phyloP scores from a whole-genome alignment of 2,888 invertebrate species.

The Limnephilus marmoratus region DNA sequence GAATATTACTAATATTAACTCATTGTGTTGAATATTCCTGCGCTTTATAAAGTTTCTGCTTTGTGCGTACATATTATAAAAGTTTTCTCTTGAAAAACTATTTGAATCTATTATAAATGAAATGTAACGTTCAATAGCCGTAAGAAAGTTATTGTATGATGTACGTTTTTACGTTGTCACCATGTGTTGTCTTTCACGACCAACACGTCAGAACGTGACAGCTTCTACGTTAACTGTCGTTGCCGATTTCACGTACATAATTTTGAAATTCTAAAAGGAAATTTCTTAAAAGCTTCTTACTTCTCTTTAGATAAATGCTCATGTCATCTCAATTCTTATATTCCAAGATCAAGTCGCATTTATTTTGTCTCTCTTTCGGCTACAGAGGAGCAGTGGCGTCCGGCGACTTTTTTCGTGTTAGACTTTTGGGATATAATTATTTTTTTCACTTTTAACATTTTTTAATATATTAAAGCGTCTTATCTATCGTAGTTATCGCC shows the following conservation, averaged over 20 bases:
- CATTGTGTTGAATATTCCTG: too few species aligned
- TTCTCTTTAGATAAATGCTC: neutral
- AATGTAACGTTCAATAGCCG: neutral
- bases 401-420: neutral
- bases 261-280: neutral
- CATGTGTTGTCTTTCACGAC: neutral
- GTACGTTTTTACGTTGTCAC: neutral
- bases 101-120: neutral
- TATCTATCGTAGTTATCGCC: neutral
- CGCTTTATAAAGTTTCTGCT: too few species aligned
- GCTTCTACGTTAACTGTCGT: neutral
- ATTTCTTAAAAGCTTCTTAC: neutral
- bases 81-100: too few species aligned
- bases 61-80: too few species aligned
- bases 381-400: neutral
- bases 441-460: neutral
- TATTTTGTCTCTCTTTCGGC: neutral
- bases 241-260: neutral
- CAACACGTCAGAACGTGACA: neutral
- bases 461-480: neutral
- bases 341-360: neutral
- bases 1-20: too few species aligned
- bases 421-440: neutral
- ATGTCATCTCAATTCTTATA: neutral
- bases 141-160: too few species aligned